Base-by-base conservation (phyloP, 2,797 vertebrate species). In the Coranthus polyacanthus region DNA sequence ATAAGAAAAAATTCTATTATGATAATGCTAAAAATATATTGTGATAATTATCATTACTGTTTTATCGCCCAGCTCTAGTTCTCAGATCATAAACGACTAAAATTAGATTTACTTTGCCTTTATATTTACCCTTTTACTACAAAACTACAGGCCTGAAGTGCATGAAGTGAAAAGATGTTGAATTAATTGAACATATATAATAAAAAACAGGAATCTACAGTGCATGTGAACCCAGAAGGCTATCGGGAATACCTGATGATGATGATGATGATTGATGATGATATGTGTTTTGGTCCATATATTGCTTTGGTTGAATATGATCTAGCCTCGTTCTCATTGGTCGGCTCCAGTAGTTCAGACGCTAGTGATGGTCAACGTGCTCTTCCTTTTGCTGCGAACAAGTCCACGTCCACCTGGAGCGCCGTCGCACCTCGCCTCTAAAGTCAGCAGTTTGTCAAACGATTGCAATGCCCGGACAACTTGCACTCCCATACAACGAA, bases 401-500 rank as follows among this genome's bases (percentile, higher is more conserved):
- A 61, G 44, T 42, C 49, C 43, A 46, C n/a, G 29, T 70, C 72
- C 43, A 55, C 37, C 36, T 64, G 66, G 63, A 66, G 68, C 1
- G 9, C 52, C 63, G 42, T 78, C 74, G 60, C 55, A 53, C 51
- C 54, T 10, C 45, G 26, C 16, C 39, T 36, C 42, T 50, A 68
- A 72, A 49, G 42, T 44, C 52, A 76, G 18, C 65, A 73, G 44
- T 61, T 58, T 46, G 55, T 76, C 69, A 45, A 32, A 49, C 24
- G 16, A 42, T 55, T 61, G 46, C 79, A 20, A 82, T 59, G 13
- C 52, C 51, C 55, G 64, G 46, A 65, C 29, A 45, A 46, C 52
- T 69, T 76, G 47, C 75, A 75, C 85, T 82, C 79, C 61, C 24
- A 66, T 67, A 74, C 75, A 88, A 84, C 75, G 67, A 74, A 68